A percentile compares a stretch with the other conserved stretches of the same genome.
phyloP scores from a whole-genome alignment of 2,797 vertebrate species.

The Dermochelys coriacea region DNA sequence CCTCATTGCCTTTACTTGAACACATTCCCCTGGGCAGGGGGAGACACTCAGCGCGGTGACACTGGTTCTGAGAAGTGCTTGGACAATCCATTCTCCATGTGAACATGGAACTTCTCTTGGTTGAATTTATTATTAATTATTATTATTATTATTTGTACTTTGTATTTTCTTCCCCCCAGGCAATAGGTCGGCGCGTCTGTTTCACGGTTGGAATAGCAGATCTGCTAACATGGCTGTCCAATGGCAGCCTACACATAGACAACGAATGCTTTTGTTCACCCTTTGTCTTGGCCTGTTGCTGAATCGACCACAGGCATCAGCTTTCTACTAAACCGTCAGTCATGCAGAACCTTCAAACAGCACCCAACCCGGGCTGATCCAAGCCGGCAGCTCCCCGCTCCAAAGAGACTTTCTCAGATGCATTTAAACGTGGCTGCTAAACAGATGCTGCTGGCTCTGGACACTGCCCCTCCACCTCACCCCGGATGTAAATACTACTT shows the following conservation, averaged over 20 bases:
- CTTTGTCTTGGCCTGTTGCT: neutral
- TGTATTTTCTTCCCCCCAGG: conserved; percentile 27
- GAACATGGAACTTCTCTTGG: conserved; percentile 53
- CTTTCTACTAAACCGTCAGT: neutral
- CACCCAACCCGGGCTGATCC: conserved; percentile 28
- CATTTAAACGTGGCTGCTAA: neutral
- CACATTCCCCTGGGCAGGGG: neutral
- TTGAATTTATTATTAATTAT: conserved; percentile 23
- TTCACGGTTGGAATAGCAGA: neutral
- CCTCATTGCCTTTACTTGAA: conserved; percentile 72
- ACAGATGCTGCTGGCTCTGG: conserved; percentile 38
- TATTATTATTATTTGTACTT: conserved; percentile 45
- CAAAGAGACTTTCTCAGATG: neutral
- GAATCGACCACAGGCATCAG: neutral
- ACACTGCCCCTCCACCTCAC: neutral
- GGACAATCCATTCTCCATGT: conserved; percentile 42
- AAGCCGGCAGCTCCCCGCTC: neutral
- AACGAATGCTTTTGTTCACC: neutral
- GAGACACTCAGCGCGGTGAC: neutral
- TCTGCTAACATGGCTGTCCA: neutral
- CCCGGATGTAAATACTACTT: conserved; percentile 62
- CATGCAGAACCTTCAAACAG: neutral
- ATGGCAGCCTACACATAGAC: neutral
- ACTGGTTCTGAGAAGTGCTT: neutral
- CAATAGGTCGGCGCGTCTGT: neutral